Evolutionary conservation across 2,888 invertebrate genomes (phyloP), one percentile per base, ranked within the genome.

Genomic region (Tuta absoluta): DNA sequence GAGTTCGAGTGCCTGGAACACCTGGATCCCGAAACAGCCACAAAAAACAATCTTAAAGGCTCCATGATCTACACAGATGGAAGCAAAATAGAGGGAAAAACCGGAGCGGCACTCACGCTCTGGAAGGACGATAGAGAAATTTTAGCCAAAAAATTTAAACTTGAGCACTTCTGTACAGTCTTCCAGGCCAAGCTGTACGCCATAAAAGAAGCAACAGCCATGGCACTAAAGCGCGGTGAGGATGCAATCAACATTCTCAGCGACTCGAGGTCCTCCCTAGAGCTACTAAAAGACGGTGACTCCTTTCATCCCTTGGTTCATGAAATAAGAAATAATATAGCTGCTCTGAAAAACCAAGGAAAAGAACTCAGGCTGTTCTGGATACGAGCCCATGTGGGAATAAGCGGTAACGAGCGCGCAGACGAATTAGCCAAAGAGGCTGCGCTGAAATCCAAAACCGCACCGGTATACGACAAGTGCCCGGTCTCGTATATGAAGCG

Each of bases 351-450:
- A 2, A 1, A n/a, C 57, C 57, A 57, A 17, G 14, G 11, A 24
- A 57, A 57, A 17, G n/a, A 0, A 0, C 24, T 57, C 10, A n/a
- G 24, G n/a, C 11, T 57, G 57, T 57, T 37, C 19, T 57, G 57
- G 57, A 17, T 57, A 5, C 10, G 17, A 37, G 24, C 60, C 3
- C n/a, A 24, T 7, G 12, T 21, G 33, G 17, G 24, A n/a, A 8
- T 57, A 19, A 37, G 37, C 0, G 57, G 57, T 1, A 57, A 57
- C 10, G 37, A 57, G 19, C 14, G 57, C 7, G 57, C 57, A 1
- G 57, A 57, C n/a, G 1, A n/a, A 10, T 10, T 57, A 2, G 57
- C 57, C 3, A 57, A 57, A 28, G 57, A 57, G 17, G 57, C 57
- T 3, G 57, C 57, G 0, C 17, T 17, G n/a, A 28, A 57, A 1